Evolutionary conservation across 2,113 vertebrate species (phyloP).

Genomic region (Triplophysa tibetana): DNA sequence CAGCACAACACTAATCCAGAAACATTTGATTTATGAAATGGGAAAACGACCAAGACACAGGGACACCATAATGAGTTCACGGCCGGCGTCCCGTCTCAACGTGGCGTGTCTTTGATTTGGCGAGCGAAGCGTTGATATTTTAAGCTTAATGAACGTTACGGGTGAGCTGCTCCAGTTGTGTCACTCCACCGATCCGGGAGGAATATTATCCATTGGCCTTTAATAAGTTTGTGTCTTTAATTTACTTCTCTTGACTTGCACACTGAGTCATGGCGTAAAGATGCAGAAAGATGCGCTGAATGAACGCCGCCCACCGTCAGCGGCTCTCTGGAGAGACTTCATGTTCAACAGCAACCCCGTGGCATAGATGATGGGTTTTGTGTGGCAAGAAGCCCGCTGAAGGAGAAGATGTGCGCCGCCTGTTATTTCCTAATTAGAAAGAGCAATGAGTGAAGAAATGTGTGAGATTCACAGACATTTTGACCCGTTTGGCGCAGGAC

Average conservation of each 20-base stretch:
- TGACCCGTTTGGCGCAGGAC: slow-evolving; percentile 31
- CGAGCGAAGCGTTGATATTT: slow-evolving; percentile 55
- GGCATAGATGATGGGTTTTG: slow-evolving; percentile 21
- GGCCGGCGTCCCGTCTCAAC: slow-evolving; percentile 25
- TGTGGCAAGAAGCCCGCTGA: slow-evolving; percentile 37
- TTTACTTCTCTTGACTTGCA: slow-evolving; percentile 46
- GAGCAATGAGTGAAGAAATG: slow-evolving; percentile 29
- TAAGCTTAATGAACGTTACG: slow-evolving; percentile 71
- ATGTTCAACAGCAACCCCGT: slow-evolving; percentile 23
- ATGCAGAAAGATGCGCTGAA: neutral
- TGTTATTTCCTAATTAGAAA: slow-evolving; percentile 36
- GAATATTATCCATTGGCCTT: slow-evolving; percentile 67
- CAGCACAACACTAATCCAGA: neutral
- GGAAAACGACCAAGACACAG: slow-evolving; percentile 32
- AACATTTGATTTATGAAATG: slow-evolving; percentile 41
- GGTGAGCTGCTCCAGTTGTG: slow-evolving; percentile 70
- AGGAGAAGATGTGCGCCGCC: neutral
- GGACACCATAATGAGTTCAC: slow-evolving; percentile 22
- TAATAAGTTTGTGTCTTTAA: slow-evolving; percentile 72
- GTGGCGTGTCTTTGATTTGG: slow-evolving; percentile 56
- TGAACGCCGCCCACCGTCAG: neutral
- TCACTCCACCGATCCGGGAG: slow-evolving; percentile 71
- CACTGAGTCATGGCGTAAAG: slow-evolving; percentile 43
- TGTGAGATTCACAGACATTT: slow-evolving; percentile 9
- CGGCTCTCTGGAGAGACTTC: neutral